Evolutionary conservation across 1,140 invertebrate species (phyloP).

Genomic region (Venturia canescens): DNA sequence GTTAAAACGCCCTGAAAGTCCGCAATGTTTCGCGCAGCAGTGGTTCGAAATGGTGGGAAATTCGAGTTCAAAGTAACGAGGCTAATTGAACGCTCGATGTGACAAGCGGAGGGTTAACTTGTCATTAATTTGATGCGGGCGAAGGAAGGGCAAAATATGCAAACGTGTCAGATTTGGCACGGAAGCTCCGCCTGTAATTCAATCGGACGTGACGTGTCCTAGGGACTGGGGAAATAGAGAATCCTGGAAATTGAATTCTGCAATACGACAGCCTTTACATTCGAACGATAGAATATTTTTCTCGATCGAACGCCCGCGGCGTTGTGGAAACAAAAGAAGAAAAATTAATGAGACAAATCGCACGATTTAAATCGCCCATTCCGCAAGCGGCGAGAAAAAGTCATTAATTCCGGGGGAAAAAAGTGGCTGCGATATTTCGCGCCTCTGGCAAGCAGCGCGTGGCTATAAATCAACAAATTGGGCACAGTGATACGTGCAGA

Average conservation of each 20-base stretch:
- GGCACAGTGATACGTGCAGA: not conserved
- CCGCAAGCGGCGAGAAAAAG: not conserved
- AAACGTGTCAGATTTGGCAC: not conserved
- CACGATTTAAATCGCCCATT: not conserved
- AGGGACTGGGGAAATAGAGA: not conserved
- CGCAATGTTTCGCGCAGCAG: no score
- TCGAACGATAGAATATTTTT: not conserved
- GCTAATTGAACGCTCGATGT: no score
- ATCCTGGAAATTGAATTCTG: not conserved
- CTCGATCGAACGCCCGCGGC: not conserved
- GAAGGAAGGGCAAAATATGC: no score
- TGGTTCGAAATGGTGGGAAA: no score
- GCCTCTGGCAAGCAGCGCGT: not conserved
- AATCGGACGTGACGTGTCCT: not conserved
- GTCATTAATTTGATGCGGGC: no score
- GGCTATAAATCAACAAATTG: not conserved
- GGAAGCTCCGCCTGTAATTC: not conserved
- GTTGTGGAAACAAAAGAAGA: not conserved
- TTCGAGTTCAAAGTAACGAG: no score
- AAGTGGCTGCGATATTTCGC: not conserved
- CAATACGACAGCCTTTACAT: not conserved
- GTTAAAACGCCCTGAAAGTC: no score
- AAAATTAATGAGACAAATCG: not conserved
- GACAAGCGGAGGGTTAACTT: no score
- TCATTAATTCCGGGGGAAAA: not conserved